Percentiles rank a stretch among this genome's conserved stretches.
These are phyloP conservation scores for Loxodonta africana DNA, from an alignment of 2,113 vertebrate genomes.

Conservation along the genomic window DNA sequence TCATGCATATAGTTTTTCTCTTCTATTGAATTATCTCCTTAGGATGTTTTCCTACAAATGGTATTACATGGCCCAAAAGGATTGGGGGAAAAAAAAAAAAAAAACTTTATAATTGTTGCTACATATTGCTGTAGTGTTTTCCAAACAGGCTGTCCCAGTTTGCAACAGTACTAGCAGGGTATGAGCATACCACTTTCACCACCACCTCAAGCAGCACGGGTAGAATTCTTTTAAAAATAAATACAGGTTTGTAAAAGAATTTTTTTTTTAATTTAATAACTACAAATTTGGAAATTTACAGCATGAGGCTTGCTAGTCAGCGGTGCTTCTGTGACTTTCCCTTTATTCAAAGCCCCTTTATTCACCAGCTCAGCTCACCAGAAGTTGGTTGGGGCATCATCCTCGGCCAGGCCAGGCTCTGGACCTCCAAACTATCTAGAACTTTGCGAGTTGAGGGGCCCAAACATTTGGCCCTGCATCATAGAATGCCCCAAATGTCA, in stretches of 20 bases:
- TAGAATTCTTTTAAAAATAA: neutral
- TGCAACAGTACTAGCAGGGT: neutral
- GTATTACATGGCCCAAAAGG: neutral
- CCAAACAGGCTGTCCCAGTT: neutral
- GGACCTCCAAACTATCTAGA: neutral
- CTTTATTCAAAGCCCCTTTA: neutral
- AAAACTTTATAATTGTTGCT: neutral
- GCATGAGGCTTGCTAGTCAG: neutral
- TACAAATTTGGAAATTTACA: neutral
- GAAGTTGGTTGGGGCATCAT: neutral
- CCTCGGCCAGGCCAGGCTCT: neutral
- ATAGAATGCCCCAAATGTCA: neutral
- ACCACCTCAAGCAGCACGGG: neutral
- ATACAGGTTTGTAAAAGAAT: neutral
- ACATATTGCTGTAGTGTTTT: neutral
- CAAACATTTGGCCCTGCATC: neutral
- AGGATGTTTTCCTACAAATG: neutral
- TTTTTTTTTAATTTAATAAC: neutral
- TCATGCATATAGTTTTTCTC: neutral
- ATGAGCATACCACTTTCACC: neutral
- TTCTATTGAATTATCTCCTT: neutral
- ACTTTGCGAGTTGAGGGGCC: neutral
- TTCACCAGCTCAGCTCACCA: neutral
- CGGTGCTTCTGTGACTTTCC: neutral
- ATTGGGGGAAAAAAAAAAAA: neutral